Evolutionary conservation across 2,888 invertebrate genomes (phyloP).

Genomic region (Rhingia rostrata): DNA sequence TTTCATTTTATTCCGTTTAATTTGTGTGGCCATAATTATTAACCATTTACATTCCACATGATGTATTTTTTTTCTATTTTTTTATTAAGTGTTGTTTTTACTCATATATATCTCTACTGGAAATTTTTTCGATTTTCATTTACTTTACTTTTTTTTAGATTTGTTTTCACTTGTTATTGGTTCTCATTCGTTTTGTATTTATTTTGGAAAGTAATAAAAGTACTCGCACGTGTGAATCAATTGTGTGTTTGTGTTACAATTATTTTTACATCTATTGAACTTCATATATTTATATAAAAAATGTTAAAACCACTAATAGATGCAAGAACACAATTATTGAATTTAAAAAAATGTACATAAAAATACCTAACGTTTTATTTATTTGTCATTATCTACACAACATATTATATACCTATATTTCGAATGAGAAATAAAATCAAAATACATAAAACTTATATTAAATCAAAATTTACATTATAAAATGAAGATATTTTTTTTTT

Average conservation of each 20-base stretch:
- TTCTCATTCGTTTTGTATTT: constrained; percentile 44
- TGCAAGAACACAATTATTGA: constrained; percentile 53
- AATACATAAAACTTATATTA: constrained; percentile 7
- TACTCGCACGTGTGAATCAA: constrained; percentile 60
- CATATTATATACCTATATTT: constrained; percentile 23
- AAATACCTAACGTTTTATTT: constrained; percentile 51
- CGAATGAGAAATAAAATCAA: constrained; percentile 7
- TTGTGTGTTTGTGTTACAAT: constrained; percentile 47
- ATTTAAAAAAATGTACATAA: constrained; percentile 48
- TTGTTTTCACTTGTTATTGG: constrained; percentile 10
- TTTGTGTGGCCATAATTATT: constrained; percentile 41
- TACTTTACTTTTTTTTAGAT: constrained; percentile 1
- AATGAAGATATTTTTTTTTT: background rate
- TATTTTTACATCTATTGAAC: constrained; percentile 55
- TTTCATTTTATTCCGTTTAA: constrained; percentile 70
- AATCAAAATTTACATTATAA: constrained; percentile 38
- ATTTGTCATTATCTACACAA: constrained; percentile 64
- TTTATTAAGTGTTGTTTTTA: constrained; percentile 33
- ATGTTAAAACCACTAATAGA: constrained; percentile 43
- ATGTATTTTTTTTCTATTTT: constrained; percentile 33
- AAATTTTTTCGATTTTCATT: constrained; percentile 43
- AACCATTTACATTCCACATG: constrained; percentile 36
- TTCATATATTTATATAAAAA: constrained; percentile 46
- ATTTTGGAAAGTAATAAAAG: constrained; percentile 70
- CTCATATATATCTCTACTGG: constrained; percentile 58